Evolutionary conservation across 2,113 vertebrate genomes (phyloP), one percentile per base, ranked within the genome.

Genomic region (Riparia riparia): DNA sequence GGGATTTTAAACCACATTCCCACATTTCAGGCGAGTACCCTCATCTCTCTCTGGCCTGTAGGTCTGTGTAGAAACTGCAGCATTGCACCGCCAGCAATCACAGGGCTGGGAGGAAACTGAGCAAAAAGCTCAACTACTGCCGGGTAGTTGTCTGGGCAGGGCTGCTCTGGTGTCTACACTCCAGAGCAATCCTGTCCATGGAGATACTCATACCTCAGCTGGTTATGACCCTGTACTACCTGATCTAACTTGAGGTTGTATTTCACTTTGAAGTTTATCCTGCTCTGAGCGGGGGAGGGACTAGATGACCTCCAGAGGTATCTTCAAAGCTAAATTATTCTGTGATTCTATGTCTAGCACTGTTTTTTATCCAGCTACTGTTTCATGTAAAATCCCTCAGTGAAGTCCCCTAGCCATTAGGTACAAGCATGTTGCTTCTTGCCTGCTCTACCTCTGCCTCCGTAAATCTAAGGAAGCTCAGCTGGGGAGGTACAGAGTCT

Each of bases 1-100:
- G 95, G 86, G 83, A 95, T 96, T 93, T 97, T 84, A 95, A 97
- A 97, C 96, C 96, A 95, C 96, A 97, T 97, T 97, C 95, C 95
- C 96, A 97, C 95, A 96, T 93, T 89, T 93, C 94, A 96, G 82
- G 51, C 66, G 26, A 96, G 53, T 86, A 93, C 72, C 93, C 76
- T 89, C 91, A 73, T 95, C 82, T 90, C 72, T 68, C 76, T 73
- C 91, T 86, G 96, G 95, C 91, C 91, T 92, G 93, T 95, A 96
- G 95, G 91, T 97, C 93, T 54, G 8, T 49, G 54, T 20, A 58
- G 80, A 93, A 95, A 41, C 72, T 74, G 39, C 72, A 86, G 39
- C 0, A 0, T 31, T 47, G 12, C 57, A 42, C 61, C 91, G 78
- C 7, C 47, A 41, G 83, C 20, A 77, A 24, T 86, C 39, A 22